These are phyloP conservation scores for Lindbergichthys nudifrons DNA, from an alignment of 2,797 vertebrate genomes.

Conservation along the genomic window DNA sequence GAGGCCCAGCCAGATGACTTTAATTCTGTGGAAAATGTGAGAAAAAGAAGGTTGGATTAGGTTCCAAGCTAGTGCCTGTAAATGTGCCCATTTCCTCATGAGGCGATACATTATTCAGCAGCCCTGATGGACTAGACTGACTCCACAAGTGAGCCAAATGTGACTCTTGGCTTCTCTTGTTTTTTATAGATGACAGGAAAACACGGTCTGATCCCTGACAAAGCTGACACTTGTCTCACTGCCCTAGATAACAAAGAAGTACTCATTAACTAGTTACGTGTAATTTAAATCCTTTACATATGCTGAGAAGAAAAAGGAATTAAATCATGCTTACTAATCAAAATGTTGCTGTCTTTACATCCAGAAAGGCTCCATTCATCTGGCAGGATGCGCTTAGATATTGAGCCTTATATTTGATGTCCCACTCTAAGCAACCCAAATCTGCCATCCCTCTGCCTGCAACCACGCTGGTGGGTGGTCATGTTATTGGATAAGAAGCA, in stretches of 20 bases:
- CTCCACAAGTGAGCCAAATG: constrained; percentile 40
- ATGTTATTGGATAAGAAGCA: too few species aligned
- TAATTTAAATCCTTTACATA: too few species aligned
- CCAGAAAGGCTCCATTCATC: too few species aligned
- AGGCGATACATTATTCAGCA: constrained; percentile 71
- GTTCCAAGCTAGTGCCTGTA: constrained; percentile 53
- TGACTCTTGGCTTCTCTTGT: constrained; percentile 29
- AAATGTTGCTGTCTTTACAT: too few species aligned
- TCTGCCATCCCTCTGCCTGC: too few species aligned
- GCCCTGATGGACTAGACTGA: constrained; percentile 47
- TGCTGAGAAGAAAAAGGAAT: too few species aligned
- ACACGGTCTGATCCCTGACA: constrained; percentile 14
- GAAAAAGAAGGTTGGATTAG: constrained; percentile 51
- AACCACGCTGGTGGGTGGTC: too few species aligned
- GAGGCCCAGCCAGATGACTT: constrained; percentile 58
- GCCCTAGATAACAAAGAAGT: constrained; percentile 8
- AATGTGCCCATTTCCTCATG: constrained; percentile 61
- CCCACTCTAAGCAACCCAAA: too few species aligned
- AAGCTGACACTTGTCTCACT: constrained; percentile 6
- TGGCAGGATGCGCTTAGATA: too few species aligned
- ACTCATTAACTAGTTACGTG: too few species aligned
- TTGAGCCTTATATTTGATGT: too few species aligned
- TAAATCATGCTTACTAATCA: too few species aligned
- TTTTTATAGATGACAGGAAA: constrained; percentile 41
- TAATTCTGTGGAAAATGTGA: constrained; percentile 57